Evolutionary conservation across 2,113 vertebrate genomes (phyloP), one percentile per base, ranked within the genome.

Genomic region (Prinia subflava): DNA sequence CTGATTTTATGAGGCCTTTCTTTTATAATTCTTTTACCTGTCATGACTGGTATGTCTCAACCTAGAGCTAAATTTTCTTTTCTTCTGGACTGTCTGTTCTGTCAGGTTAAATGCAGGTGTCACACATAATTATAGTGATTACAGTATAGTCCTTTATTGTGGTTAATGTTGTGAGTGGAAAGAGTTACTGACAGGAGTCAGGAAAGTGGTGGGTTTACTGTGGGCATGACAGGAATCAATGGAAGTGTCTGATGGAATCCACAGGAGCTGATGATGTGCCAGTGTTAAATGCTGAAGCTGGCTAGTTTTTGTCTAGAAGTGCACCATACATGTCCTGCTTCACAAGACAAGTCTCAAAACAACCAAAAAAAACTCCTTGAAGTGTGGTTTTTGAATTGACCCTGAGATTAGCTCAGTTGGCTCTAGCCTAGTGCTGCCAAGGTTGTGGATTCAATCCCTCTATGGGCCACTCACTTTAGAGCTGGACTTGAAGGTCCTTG

Each of bases 371-470:
- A 17, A 27, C 13, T 69, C 35, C 52, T 80, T 70, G 25, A 71
- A 90, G 37, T 30, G 13, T 52, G 13, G 15, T 50, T 62, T 73
- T 65, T 73, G 60, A 77, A 10, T 49, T 52, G 18, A 53, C 18
- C 10, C 23, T 11, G 64, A 53, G 39, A 53, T 62, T 9, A 53
- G n/a, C 47, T 46, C 53, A 18, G 25, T 9, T 60, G 27, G 39
- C 33, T 77, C 0, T 0, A 69, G 23, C 64, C 46, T 33, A 15
- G 33, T 69, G 62, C n/a, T 46, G 23, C n/a, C 47, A 24, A 15
- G 10, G 39, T 15, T 37, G 9, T 52, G 15, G 28, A 39, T 62
- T 53, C 39, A 39, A 3, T 16, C 28, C 28, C 10, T 69, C 10
- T 46, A 4, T 20, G 33, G 27, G 23, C 23, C 28, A 28, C 23